Conservation (phyloP, 2,888 invertebrate species). For the Geotrupes spiniger region DNA sequence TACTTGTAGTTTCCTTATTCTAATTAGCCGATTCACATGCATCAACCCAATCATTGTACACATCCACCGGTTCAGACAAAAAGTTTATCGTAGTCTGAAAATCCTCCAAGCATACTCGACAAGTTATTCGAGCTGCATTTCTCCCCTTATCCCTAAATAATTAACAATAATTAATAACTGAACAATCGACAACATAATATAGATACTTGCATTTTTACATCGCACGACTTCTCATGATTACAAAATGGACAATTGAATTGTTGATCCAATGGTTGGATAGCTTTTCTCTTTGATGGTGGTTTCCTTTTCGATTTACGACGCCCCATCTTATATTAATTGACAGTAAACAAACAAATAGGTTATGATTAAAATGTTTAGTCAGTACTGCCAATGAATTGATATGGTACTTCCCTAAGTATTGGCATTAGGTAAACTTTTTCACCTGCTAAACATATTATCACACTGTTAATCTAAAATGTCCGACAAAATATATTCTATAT, state of each 20-base stretch:
- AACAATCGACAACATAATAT: conserved; percentile 11
- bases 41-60: conserved; percentile 99
- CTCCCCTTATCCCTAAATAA: conserved; percentile 86
- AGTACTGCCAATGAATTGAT: no score
- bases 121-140: conserved; percentile 92
- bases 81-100: conserved; percentile 96
- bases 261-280: conserved; percentile 88
- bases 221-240: conserved; percentile 98
- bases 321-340: conserved; percentile 65
- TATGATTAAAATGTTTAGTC: no score
- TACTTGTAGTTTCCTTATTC: no score
- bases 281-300: conserved; percentile 92
- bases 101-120: conserved; percentile 93
- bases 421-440: no score
- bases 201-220: conserved; percentile 91
- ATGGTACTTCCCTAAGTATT: no score
- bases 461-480: no score
- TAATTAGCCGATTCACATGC: conserved; percentile 94
- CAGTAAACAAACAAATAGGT: no score
- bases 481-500: no score
- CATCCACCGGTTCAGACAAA: conserved; percentile 95
- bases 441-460: no score
- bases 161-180: conserved; percentile 11
- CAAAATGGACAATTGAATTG: conserved; percentile 99
- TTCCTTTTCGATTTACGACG: conserved; percentile 95